Conservation (phyloP, 2,888 invertebrate genomes). For the Serripes groenlandicus region DNA sequence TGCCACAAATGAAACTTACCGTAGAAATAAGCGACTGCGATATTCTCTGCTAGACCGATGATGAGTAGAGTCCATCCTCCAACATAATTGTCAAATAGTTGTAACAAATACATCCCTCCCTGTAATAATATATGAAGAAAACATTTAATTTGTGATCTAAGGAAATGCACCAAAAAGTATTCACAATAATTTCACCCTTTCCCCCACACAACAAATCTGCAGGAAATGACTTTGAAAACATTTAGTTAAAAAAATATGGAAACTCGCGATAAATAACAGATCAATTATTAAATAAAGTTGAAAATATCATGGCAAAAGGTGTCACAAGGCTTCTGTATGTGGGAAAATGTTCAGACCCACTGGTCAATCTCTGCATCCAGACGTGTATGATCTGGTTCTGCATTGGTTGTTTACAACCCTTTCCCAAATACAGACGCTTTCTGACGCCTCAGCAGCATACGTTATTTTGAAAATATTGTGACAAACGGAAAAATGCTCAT, state of each 20-base stretch:
- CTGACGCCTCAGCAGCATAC: too few species aligned
- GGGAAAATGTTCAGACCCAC: too few species aligned
- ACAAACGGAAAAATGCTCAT: too few species aligned
- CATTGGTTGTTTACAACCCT: too few species aligned
- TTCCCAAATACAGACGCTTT: too few species aligned
- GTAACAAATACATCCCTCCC: conserved; percentile 85
- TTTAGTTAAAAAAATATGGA: too few species aligned
- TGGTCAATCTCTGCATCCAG: too few species aligned
- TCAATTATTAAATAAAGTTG: too few species aligned
- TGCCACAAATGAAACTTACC: conserved; percentile 75
- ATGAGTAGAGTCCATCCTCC: conserved; percentile 88
- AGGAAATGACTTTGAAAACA: background rate
- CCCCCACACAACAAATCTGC: background rate
- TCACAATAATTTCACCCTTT: background rate
- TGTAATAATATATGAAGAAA: conserved; percentile 49
- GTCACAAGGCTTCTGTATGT: too few species aligned
- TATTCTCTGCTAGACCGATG: conserved; percentile 91
- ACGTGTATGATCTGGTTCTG: too few species aligned
- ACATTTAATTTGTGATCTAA: background rate
- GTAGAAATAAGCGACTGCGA: conserved; percentile 91
- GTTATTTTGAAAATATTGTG: too few species aligned
- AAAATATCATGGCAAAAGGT: background rate
- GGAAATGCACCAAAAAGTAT: background rate
- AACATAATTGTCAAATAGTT: conserved; percentile 85
- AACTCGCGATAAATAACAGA: too few species aligned